Evolutionary conservation across 37 sponge, comb jelly and placozoan genomes (phyloP), one percentile per base, ranked within the genome.

Genomic region (Geodia barretti): DNA sequence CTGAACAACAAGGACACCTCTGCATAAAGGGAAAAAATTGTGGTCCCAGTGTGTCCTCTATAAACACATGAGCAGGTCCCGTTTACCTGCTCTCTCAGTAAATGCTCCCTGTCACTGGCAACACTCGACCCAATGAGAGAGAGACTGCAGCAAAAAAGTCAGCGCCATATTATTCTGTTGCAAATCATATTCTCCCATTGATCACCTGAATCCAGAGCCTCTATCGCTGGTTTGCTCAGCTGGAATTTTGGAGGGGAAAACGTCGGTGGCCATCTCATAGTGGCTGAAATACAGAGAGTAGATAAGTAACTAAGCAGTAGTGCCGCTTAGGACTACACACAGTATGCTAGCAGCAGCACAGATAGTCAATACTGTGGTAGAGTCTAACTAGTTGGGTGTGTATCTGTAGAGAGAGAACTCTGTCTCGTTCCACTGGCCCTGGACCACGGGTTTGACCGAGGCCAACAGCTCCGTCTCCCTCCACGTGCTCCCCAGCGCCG

Each of bases 341-440:
- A 75, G 36, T n/a, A 28, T 65, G 11, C n/a, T n/a, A n/a, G n/a
- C n/a, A n/a, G n/a, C n/a, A n/a, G n/a, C n/a, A n/a, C n/a, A n/a
- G n/a, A n/a, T n/a, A n/a, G n/a, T n/a, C n/a, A n/a, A n/a, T n/a
- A n/a, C n/a, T n/a, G n/a, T n/a, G n/a, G n/a, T n/a, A n/a, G n/a
- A n/a, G 43, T 30, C 72, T 41, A 32, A 85, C 86, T 62, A 25
- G 79, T 85, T 85, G 21, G 86, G 86, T 2, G 73, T 64, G 72
- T 85, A 85, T 1, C 61, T 30, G 65, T 85, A 85, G 36, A 85
- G 41, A 28, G 79, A 59, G 72, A 77, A 85, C 42, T 85, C 86
- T 8, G 72, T 26, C 29, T 72, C 79, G 33, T 85, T 85, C 86
- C 86, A 85, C 37, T 78, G 68, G 30, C 14, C 54, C 14, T 7